A percentile compares a stretch with the other conserved stretches of the same genome.
These are phyloP conservation scores for Ruditapes philippinarum DNA, from an alignment of 1,140 invertebrate genomes.

Conservation along the genomic window DNA sequence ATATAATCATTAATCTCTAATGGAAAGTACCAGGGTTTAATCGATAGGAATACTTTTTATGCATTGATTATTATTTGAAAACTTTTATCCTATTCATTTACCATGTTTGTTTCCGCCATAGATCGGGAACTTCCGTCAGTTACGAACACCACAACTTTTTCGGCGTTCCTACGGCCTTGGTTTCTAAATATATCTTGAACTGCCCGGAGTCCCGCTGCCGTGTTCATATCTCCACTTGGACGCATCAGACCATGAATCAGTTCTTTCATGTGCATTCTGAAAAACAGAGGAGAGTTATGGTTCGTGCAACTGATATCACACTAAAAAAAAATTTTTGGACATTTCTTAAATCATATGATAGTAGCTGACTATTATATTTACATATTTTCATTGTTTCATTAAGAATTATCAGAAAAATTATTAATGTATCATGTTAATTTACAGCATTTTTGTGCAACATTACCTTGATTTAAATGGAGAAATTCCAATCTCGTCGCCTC, in stretches of 20 bases:
- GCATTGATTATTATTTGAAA: too few species aligned
- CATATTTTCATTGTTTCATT: constrained; percentile 14
- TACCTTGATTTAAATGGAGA: constrained; percentile 62
- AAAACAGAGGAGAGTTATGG: not conserved
- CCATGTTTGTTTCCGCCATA: not conserved
- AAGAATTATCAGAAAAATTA: too few species aligned
- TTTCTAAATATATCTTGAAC: constrained; percentile 61
- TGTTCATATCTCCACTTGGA: constrained; percentile 67
- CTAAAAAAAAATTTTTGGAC: too few species aligned
- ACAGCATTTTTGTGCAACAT: too few species aligned
- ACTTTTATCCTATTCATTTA: too few species aligned
- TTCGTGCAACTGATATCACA: not conserved
- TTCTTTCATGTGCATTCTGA: constrained; percentile 21
- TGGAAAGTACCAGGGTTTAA: too few species aligned
- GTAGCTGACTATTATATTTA: not conserved
- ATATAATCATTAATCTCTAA: too few species aligned
- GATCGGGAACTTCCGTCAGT: constrained; percentile 46
- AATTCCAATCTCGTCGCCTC: constrained; percentile 73
- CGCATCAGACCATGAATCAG: constrained; percentile 18
- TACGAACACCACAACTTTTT: constrained; percentile 41
- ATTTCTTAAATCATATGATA: too few species aligned
- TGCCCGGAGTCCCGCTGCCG: constrained; percentile 67
- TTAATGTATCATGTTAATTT: too few species aligned
- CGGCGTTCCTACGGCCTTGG: constrained; percentile 39
- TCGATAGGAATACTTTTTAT: too few species aligned